Percentiles rank a stretch among this genome's conserved stretches.
Evolutionary conservation across 1,140 invertebrate genomes (phyloP).

Genomic region (Apis cerana): DNA sequence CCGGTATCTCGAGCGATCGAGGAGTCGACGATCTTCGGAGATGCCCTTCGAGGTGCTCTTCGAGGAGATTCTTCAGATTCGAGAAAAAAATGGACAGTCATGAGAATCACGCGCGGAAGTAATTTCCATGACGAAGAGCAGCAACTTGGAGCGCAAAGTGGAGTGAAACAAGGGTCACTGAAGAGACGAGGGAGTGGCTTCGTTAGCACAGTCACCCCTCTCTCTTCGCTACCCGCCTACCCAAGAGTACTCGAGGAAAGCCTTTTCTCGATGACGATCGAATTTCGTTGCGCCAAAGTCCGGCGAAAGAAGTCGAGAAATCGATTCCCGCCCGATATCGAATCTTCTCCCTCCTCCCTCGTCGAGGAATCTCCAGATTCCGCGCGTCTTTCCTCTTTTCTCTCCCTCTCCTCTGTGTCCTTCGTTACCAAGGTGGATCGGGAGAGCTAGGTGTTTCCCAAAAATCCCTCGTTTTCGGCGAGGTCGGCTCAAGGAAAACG

Average conservation of each 20-base stretch:
- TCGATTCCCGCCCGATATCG: constrained; percentile 26
- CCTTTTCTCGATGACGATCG: constrained; percentile 58
- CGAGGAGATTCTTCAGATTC: neutral
- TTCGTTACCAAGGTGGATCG: constrained; percentile 37
- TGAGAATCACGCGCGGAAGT: constrained; percentile 45
- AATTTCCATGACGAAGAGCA: constrained; percentile 45
- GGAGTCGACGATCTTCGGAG: neutral
- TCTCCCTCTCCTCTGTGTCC: neutral
- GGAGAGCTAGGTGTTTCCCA: constrained; percentile 1
- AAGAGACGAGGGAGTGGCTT: constrained; percentile 55
- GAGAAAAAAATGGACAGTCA: constrained; percentile 41
- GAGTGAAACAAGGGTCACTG: constrained; percentile 39
- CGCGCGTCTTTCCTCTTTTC: neutral
- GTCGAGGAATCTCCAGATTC: constrained; percentile 6
- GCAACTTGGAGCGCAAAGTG: constrained; percentile 42
- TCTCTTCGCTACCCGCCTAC: constrained; percentile 24
- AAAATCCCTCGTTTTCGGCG: constrained; percentile 28
- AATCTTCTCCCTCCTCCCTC: constrained; percentile 8
- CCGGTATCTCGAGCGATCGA: neutral
- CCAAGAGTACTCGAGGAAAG: constrained; percentile 56
- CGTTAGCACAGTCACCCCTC: constrained; percentile 47
- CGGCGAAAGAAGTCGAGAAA: constrained; percentile 36
- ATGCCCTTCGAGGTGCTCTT: neutral
- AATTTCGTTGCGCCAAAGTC: constrained; percentile 53
- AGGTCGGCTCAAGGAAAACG: constrained; percentile 34